Evolutionary conservation across 2,888 invertebrate genomes (phyloP), one percentile per base, ranked within the genome.

Genomic region (Parapristionchus giblindavisi): DNA sequence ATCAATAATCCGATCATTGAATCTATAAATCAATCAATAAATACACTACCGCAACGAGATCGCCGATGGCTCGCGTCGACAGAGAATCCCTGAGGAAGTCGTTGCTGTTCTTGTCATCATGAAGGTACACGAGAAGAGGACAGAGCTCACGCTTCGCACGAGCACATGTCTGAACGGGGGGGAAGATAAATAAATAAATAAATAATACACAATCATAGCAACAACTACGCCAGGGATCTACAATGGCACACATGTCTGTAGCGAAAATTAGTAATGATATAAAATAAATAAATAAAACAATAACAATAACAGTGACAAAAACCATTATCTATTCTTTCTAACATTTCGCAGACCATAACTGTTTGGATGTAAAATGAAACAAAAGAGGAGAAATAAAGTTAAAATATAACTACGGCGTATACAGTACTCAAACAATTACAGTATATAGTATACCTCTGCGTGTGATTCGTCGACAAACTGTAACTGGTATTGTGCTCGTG

Each of bases 71-170:
- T n/a, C 21, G 14, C 8, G 60, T 36, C 11, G 73, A 73, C 27
- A 73, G 60, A 5, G 73, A 6, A 14, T 73, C 73, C 5, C 51
- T 40, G 36, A 73, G 73, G 61, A 73, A 73, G n/a, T 40, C 14
- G 48, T 32, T 29, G 14, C 48, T 60, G 14, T 43, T 29, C 8
- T 32, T 61, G 48, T 61, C 60, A 27, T 73, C 61, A 48, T 61
- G 60, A 17, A 73, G 8, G 51, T 36, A 73, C 43, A 73, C 73
- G 14, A 73, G 34, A 4, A 73, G 61, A 1, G 51, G 43, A 3
- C 73, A 48, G 21, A 71, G 29, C 21, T 71, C 70, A 40, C 56
- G 40, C 40, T 56, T 71, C n/a, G 70, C 70, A 27, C 70, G 70
- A 24, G 54, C 29, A 56, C 70, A 71, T 27, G 56, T 40, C 70